Evolutionary conservation across 1,140 invertebrate genomes (phyloP), one percentile per base, ranked within the genome.

Genomic region (Trachymyrmex septentrionalis): DNA sequence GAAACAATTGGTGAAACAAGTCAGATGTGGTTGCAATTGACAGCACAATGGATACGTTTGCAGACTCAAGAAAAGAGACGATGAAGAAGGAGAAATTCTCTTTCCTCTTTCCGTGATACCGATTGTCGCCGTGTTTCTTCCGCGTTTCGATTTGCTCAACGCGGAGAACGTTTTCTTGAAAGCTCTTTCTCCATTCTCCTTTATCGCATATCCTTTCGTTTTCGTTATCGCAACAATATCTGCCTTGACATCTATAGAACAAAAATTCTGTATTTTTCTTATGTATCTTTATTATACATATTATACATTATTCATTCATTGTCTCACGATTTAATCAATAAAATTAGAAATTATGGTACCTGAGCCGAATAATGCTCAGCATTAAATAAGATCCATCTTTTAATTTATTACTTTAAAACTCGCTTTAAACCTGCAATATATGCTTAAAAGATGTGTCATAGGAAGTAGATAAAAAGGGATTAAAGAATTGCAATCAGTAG

Each of bases 21-120:
- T 61, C 63, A 44, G 71, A 73, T 27, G 80, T 27, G 55, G 38
- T 84, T 75, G 55, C 80, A 48, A 73, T 84, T 72, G 55, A 84
- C 55, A 63, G 55, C 55, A 75, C 69, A 59, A 84, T 75, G 69
- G 55, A 75, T 48, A 34, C 24, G 38, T 73, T 73, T 73, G 55
- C 38, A 30, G 55, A 73, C 7, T 2, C 55, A 24, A 30, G 10
- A 9, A 61, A 44, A n/a, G 12, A 14, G 7, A 9, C 38, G 38
- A n/a, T 38, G 80, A 21, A 72, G 24, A n/a, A 73, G 67, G 34
- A 21, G 6, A 19, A n/a, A 38, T 61, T 61, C 38, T 73, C 67
- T 21, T 82, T 12, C 19, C 38, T 59, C 55, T 30, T 82, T 61
- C 67, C 24, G 38, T 12, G 53, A 73, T 82, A 61, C 69, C 69